Base-by-base conservation (phyloP, 2,888 invertebrate genomes). In the Brenthis ino region DNA sequence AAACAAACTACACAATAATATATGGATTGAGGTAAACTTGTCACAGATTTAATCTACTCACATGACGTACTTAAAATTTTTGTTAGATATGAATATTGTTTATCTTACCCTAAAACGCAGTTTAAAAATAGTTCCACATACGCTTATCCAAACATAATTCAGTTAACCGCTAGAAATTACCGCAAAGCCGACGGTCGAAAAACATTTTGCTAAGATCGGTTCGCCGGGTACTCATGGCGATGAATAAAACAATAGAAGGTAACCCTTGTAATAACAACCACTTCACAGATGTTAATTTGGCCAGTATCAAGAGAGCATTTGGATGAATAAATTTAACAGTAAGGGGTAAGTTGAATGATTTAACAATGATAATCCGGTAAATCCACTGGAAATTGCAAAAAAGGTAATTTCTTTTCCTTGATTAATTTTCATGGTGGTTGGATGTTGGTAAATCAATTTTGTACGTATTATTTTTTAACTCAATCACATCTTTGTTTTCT, bases 221-320 rank as follows among this genome's bases (percentile, higher is more conserved):
- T 50, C 28, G 28, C 11, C 43, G 53, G 20, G 20, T 63, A 54
- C 43, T 63, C 53, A 54, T 51, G 43, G 63, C 53, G 20, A 53
- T 63, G 63, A 63, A 63, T 63, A 63, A 63, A 63, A 63, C 63
- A 63, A 63, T 63, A 54, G 63, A 54, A n/a, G 58, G 28, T 28
- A 50, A 54, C 63, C 63, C 20, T 63, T 20, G 20, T 54, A 63
- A 54, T 63, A 63, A 63, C 63, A 60, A 60, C n/a, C 48, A 60
- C n/a, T 60, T 60, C 28, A 33, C 50, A 60, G 28, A 50, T 60
- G 60, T 60, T 60, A 50, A 60, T 60, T 60, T 60, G 50, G 60
- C n/a, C 60, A 48, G 60, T 60, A 48, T 28, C 50, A 60, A 60
- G 60, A 60, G 50, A 33, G 50, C 12, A 60, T 60, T 60, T 60